Percentiles rank a stretch among this genome's conserved stretches.
phyloP scores from a whole-genome alignment of 2,888 invertebrate genomes.

The Hylaea fasciaria region DNA sequence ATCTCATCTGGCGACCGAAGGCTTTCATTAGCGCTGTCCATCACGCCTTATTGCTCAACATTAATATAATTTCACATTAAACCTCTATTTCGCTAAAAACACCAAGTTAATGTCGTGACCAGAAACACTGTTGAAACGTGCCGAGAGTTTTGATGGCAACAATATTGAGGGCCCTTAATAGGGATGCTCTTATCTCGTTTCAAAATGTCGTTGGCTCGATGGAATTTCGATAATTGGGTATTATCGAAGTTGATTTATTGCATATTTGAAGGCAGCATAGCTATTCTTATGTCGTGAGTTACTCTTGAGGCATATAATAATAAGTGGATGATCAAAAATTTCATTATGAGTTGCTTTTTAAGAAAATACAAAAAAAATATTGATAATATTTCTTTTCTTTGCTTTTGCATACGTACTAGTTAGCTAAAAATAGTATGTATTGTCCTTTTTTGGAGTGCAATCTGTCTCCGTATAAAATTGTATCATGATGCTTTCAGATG shows the following conservation, averaged over 20 bases:
- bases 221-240: conserved; percentile 5
- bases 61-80: conserved; percentile 36
- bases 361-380: too few species aligned
- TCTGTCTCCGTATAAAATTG: too few species aligned
- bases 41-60: conserved; percentile 37
- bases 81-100: conserved; percentile 31
- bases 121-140: conserved; percentile 39
- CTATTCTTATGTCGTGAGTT: background rate
- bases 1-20: background rate
- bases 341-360: too few species aligned
- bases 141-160: conserved; percentile 27
- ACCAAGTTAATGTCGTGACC: conserved; percentile 35
- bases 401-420: too few species aligned
- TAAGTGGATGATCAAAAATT: too few species aligned
- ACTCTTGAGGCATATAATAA: too few species aligned
- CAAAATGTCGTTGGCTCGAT: conserved; percentile 14
- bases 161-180: conserved; percentile 15
- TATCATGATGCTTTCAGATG: too few species aligned
- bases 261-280: background rate
- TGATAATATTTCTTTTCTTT: too few species aligned
- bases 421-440: too few species aligned
- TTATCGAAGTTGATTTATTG: background rate
- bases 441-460: too few species aligned
- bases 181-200: conserved; percentile 22
- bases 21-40: conserved; percentile 2